Evolutionary conservation across 1,140 invertebrate genomes (phyloP), one percentile per base, ranked within the genome.

Genomic region (Zaprionus tsacasi): DNA sequence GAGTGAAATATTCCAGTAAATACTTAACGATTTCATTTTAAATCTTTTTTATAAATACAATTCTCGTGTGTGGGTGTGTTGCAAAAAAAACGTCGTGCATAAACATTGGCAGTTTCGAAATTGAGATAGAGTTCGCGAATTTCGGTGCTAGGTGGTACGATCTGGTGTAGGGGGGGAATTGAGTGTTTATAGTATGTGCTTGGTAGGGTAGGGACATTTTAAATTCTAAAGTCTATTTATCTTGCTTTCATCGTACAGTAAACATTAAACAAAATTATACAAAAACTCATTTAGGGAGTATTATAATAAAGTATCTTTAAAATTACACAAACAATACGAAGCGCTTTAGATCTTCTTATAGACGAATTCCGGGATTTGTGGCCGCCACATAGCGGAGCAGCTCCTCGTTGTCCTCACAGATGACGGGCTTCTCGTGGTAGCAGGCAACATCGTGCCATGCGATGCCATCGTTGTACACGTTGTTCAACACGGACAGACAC

Each of bases 391-490:
- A 98, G 86, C 95, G 96, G 67, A 98, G 94, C 50, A 98, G 94
- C 92, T 97, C 96, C 60, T 97, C 96, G 57, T 95, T 96, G 92
- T 98, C 97, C 92, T 98, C 97, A 92, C 97, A 98, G 75, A 98
- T 94, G 91, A 98, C 95, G 1, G 97, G 96, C 91, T 98, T 98
- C 93, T 97, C 96, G 92, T 98, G 97, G 93, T 98, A 98, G 92
- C 97, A 98, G 69, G 97, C 97, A 40, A 98, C 97, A 92, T 98
- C 97, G 93, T 98, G 97, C 97, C 97, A 98, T 57, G 96, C 96
- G 82, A 98, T 97, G 57, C 97, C 97, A 92, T 98, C 97, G 73
- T 96, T 96, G 94, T 98, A 98, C 1, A 98, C 97, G 92, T 98
- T 98, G 94, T 98, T 98, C 36, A 98, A 93, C 48, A 98, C 94